phyloP scores from a whole-genome alignment of 2,888 invertebrate species.

The Plusia festucae region DNA sequence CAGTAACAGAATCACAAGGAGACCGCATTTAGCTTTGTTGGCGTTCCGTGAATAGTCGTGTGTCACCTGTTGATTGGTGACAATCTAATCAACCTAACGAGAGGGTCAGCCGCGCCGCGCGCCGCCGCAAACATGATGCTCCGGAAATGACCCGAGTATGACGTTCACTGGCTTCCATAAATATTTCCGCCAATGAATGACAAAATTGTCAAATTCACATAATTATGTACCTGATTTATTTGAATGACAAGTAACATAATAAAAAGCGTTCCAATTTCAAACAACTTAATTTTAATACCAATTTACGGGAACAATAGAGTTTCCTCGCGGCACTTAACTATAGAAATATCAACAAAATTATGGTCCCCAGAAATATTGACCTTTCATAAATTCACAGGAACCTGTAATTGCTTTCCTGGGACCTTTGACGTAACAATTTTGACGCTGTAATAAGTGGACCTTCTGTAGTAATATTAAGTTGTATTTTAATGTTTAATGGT shows the following conservation, averaged over 20 bases:
- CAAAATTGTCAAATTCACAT: neutral
- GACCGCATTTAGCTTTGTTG: neutral
- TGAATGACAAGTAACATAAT: neutral
- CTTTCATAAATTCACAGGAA: too few species aligned
- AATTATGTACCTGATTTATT: neutral
- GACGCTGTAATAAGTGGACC: neutral
- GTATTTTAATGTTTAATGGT: neutral
- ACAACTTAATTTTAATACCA: conserved; percentile 2
- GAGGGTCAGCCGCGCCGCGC: neutral
- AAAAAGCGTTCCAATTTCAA: neutral
- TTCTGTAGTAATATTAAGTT: neutral
- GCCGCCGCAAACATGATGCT: neutral
- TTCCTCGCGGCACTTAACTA: conserved; percentile 3
- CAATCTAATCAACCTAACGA: neutral
- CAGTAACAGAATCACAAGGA: neutral
- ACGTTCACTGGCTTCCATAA: conserved; percentile 13
- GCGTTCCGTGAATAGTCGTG: neutral
- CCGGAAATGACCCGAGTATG: conserved; percentile 3
- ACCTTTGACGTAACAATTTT: neutral
- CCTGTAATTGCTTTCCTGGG: conserved; percentile 1
- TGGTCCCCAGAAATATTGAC: neutral
- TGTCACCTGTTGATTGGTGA: conserved; percentile 4
- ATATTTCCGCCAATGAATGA: neutral
- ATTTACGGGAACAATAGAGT: conserved; percentile 4
- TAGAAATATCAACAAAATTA: conserved; percentile 3